phyloP scores from a whole-genome alignment of 2,888 invertebrate species.

The Brenthis hecate region DNA sequence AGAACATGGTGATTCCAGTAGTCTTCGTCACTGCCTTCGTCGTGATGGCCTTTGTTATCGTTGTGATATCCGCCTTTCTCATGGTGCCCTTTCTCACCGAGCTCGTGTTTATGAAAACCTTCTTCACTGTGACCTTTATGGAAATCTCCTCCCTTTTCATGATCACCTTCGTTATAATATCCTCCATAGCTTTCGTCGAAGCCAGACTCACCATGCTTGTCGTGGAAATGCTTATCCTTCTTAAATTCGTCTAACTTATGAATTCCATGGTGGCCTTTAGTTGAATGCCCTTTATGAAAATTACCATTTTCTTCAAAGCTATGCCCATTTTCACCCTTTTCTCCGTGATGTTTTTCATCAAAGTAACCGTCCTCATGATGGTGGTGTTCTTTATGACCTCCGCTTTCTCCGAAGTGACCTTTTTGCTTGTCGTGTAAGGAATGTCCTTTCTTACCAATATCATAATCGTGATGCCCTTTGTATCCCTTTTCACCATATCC shows the following conservation, averaged over 20 bases:
- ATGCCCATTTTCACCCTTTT: slow-evolving; percentile 84
- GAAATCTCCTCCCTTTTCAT: slow-evolving; percentile 90
- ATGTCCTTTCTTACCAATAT: slow-evolving; percentile 87
- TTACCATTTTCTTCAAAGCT: slow-evolving; percentile 83
- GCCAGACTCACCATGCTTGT: slow-evolving; percentile 91
- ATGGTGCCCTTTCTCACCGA: slow-evolving; percentile 89
- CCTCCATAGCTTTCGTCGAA: slow-evolving; percentile 91
- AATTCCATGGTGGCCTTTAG: slow-evolving; percentile 91
- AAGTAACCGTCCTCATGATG: slow-evolving; percentile 86
- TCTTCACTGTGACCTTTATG: slow-evolving; percentile 90
- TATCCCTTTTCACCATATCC: slow-evolving; percentile 87
- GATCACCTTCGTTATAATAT: slow-evolving; percentile 88
- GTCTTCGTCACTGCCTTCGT: slow-evolving; percentile 87
- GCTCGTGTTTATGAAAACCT: slow-evolving; percentile 88
- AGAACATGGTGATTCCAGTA: slow-evolving; percentile 87
- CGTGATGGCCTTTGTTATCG: slow-evolving; percentile 89
- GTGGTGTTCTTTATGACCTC: slow-evolving; percentile 84
- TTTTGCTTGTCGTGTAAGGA: slow-evolving; percentile 85
- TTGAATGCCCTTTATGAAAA: slow-evolving; percentile 92
- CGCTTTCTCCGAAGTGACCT: slow-evolving; percentile 83
- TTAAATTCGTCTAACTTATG: slow-evolving; percentile 93
- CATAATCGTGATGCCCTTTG: slow-evolving; percentile 85
- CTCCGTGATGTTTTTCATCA: slow-evolving; percentile 84
- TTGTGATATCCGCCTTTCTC: slow-evolving; percentile 90
- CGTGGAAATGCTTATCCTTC: slow-evolving; percentile 93